Evolutionary conservation across 2,797 vertebrate genomes (phyloP), one percentile per base, ranked within the genome.

Genomic region (Eurystomus glaucurus): DNA sequence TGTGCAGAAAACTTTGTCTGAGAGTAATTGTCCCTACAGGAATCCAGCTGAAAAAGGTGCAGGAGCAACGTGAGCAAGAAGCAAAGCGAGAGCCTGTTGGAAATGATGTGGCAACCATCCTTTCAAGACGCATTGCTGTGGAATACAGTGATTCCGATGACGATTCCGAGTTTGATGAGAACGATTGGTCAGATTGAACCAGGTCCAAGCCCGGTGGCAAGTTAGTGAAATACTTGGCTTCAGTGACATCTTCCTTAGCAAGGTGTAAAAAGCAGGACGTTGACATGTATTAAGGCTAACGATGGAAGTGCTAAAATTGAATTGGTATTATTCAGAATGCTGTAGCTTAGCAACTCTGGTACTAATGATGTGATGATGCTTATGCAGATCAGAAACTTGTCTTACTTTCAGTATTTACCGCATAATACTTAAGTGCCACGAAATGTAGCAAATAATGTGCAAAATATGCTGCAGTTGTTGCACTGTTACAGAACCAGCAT

Each of bases 111-210:
- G 99, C 99, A 54, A 99, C 99, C 58, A 99, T 99, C 96, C 98
- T 99, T 71, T 99, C 99, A 1, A 93, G 99, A 6, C 99, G 99
- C 96, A 99, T 99, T 8, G 99, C 99, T 0, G 99, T 99, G 96
- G 99, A 99, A 84, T 99, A 99, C 98, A 99, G 99, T 1, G 99
- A 99, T 88, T 99, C 99, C 0, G 99, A 99, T 21, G 99, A 99
- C 2, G 99, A 99, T 87, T 99, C 99, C 0, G 99, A 99, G 97
- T 98, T 99, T 25, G 99, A 99, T 11, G 99, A 99, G 60, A 99
- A 99, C 3, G 99, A 99, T 80, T 99, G 99, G 99, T 99, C 99
- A 55, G 99, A 99, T 94, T 99, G 99, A 99, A 35, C 8, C 2
- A 9, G 48, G 7, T 18, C 69, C 71, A 13, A 28, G 81, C 39